Conservation (phyloP, 64 coral and sea anemone genomes). For the Orbicella faveolata region DNA sequence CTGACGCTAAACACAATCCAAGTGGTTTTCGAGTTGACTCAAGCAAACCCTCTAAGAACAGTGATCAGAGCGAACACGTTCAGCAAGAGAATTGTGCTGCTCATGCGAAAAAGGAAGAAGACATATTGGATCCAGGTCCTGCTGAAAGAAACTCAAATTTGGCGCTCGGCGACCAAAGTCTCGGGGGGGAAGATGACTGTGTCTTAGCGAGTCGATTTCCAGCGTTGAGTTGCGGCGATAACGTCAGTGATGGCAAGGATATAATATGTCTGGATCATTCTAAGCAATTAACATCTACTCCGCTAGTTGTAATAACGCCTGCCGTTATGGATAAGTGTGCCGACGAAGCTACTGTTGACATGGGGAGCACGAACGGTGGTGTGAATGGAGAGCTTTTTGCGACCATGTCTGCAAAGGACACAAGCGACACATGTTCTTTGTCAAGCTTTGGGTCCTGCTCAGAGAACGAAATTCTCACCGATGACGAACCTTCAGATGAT, state of each 20-base stretch:
- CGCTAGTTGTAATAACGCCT: constrained; percentile 60
- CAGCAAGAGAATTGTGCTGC: neutral
- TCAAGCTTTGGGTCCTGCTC: constrained; percentile 52
- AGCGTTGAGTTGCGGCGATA: constrained; percentile 4
- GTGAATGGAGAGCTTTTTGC: constrained; percentile 21
- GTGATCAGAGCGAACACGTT: neutral
- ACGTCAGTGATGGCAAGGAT: neutral
- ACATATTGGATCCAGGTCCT: neutral
- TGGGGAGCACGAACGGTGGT: neutral
- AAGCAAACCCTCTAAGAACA: neutral
- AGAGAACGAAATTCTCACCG: constrained; percentile 56
- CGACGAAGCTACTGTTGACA: neutral
- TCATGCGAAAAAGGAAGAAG: neutral
- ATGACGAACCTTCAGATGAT: constrained; percentile 65
- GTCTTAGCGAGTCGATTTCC: neutral
- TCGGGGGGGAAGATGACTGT: neutral
- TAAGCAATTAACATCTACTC: neutral
- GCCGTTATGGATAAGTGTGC: neutral
- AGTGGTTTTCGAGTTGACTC: constrained; percentile 2
- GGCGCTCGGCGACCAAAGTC: neutral
- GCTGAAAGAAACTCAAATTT: neutral
- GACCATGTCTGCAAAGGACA: constrained; percentile 30
- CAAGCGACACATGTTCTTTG: constrained; percentile 29
- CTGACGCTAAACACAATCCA: constrained; percentile 38
- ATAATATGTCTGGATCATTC: neutral